Evolutionary conservation across 2,888 invertebrate species (phyloP), one percentile per base, ranked within the genome.

Genomic region (Choreutis nemorana): DNA sequence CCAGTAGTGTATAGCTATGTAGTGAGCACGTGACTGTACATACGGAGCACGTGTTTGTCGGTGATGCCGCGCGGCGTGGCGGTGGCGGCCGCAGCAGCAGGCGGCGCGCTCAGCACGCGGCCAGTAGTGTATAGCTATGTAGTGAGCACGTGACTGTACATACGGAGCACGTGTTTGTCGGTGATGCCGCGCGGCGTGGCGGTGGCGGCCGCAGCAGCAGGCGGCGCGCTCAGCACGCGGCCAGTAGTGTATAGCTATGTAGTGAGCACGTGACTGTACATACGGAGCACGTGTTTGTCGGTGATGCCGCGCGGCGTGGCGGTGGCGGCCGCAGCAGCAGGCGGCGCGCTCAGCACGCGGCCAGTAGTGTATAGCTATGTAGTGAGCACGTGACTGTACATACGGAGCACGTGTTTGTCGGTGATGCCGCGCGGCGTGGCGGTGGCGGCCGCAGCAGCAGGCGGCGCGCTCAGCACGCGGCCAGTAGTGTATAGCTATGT

Each of bases 41-140:
- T 91, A 50, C 85, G 81, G n/a, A 94, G 67, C 40, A 94, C 83
- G 62, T 94, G 91, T 60, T 90, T 91, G 59, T 87, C 90, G 4
- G 94, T 91, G 50, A 97, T 92, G 37, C 95, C 92, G 47, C 93
- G 89, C 64, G 94, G 96, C 0, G 98, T 98, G 41, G 91, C 83
- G 1, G 97, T 97, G 61, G 90, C 87, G 29, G 87, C 86, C 81
- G 96, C 87, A 5, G 91, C 85, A 81, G 92, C 83, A 3, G 90
- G 83, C 40, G n/a, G n/a, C 30, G 94, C 86, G 34, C 85, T 81
- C 45, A 97, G 85, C 44, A 97, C 91, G n/a, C n/a, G n/a, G n/a
- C n/a, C n/a, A n/a, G n/a, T n/a, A n/a, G 6, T 8, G 10, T 14
- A 12, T 8, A 12, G 14, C 5, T 8, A 7, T 12, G 6, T 14